phyloP scores from a whole-genome alignment of 2,888 invertebrate species.

The Poecilobothrus nobilitatus region DNA sequence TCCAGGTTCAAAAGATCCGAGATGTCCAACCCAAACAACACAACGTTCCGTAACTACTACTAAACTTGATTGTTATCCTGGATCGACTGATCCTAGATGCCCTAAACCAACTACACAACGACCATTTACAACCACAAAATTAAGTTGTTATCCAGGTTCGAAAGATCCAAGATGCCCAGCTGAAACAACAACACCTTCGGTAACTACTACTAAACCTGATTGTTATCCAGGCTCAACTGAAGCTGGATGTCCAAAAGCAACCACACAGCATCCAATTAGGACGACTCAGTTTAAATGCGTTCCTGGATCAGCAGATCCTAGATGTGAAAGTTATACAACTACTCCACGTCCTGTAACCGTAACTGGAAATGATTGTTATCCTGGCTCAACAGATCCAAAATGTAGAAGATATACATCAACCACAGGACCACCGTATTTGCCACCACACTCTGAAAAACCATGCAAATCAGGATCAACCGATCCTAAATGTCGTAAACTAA shows the following conservation, averaged over 20 bases:
- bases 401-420: conserved; percentile 34
- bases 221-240: conserved; percentile 35
- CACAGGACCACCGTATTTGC: conserved; percentile 26
- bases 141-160: conserved; percentile 27
- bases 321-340: conserved; percentile 28
- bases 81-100: conserved; percentile 33
- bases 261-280: conserved; percentile 27
- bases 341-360: conserved; percentile 25
- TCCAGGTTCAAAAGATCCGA: conserved; percentile 30
- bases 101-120: conserved; percentile 26
- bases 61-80: conserved; percentile 30
- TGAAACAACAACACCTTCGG: conserved; percentile 25
- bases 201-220: conserved; percentile 19
- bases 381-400: conserved; percentile 31
- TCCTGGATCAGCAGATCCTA: conserved; percentile 38
- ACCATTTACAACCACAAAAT: conserved; percentile 28
- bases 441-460: not conserved
- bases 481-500: conserved; percentile 25
- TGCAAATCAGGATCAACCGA: conserved; percentile 41
- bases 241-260: conserved; percentile 31
- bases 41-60: conserved; percentile 14
- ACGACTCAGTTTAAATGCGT: conserved; percentile 33
- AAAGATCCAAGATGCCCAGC: conserved; percentile 35
- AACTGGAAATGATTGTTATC: conserved; percentile 26
- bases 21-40: conserved; percentile 24